Percentiles rank a stretch among this genome's conserved stretches.
Evolutionary conservation across 2,888 invertebrate species (phyloP).

Genomic region (Drosophila mayaguana): DNA sequence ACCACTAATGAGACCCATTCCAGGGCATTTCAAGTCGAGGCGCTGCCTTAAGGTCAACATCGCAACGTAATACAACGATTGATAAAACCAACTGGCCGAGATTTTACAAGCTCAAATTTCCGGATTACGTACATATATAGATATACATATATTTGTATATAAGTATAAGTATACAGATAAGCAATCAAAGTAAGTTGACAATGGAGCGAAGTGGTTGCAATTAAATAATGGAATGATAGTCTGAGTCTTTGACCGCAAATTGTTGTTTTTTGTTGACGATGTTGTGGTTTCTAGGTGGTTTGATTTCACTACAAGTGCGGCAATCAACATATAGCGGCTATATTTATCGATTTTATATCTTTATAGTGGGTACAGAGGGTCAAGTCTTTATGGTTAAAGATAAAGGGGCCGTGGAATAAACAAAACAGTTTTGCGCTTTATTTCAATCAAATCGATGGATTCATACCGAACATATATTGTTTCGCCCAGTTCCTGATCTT

Average conservation of each 20-base stretch:
- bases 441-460: background rate
- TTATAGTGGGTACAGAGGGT: slow-evolving; percentile 1
- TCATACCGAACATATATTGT: background rate
- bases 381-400: slow-evolving; percentile 1
- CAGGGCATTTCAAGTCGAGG: background rate
- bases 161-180: background rate
- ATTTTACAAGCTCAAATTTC: slow-evolving; percentile 8
- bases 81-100: background rate
- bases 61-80: background rate
- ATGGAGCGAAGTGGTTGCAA: slow-evolving; percentile 5
- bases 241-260: slow-evolving; percentile 4
- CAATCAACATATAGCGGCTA: background rate
- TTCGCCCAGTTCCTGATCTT: background rate
- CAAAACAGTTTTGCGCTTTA: background rate
- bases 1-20: background rate
- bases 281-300: slow-evolving; percentile 14
- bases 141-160: background rate
- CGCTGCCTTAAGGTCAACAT: slow-evolving; percentile 5
- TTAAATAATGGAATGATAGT: slow-evolving; percentile 3
- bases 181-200: slow-evolving; percentile 2
- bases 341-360: slow-evolving; percentile 9
- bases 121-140: background rate
- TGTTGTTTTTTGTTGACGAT: background rate
- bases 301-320: slow-evolving; percentile 8
- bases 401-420: background rate